Percentiles rank a stretch among this genome's conserved stretches.
Conservation (phyloP, 2,888 invertebrate species). For the Lithophane socia region DNA sequence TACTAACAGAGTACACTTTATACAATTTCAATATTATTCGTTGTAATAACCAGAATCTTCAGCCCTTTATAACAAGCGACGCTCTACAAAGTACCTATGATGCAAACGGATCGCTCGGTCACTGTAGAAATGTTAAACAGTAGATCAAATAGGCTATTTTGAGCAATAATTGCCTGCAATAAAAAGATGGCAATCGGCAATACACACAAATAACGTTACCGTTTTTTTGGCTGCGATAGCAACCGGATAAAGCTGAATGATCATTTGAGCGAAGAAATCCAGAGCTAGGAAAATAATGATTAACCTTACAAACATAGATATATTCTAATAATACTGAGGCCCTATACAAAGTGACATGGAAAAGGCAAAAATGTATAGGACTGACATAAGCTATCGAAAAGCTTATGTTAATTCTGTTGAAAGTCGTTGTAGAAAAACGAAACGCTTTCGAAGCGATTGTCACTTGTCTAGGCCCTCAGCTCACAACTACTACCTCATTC, state of each 20-base stretch:
- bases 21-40: slow-evolving; percentile 2
- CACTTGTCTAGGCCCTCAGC: too few relatives aligned
- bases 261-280: not conserved
- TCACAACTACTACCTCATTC: not conserved
- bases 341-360: too few relatives aligned
- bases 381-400: too few relatives aligned
- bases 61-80: slow-evolving; percentile 2
- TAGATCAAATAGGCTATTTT: slow-evolving; percentile 7
- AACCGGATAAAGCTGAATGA: not conserved
- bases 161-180: not conserved
- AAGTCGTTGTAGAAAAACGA: too few relatives aligned
- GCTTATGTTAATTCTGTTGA: too few relatives aligned
- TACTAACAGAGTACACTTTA: too few relatives aligned
- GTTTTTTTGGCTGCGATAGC: not conserved
- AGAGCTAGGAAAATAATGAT: too few relatives aligned
- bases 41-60: slow-evolving; percentile 9
- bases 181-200: not conserved
- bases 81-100: slow-evolving; percentile 21
- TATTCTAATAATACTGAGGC: too few relatives aligned
- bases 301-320: too few relatives aligned
- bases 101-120: slow-evolving; percentile 31
- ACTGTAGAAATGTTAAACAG: not conserved
- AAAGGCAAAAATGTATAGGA: too few relatives aligned
- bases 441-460: too few relatives aligned
- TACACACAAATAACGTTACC: not conserved